phyloP scores from a whole-genome alignment of 2,888 invertebrate species.

The Vesta saturnalis region DNA sequence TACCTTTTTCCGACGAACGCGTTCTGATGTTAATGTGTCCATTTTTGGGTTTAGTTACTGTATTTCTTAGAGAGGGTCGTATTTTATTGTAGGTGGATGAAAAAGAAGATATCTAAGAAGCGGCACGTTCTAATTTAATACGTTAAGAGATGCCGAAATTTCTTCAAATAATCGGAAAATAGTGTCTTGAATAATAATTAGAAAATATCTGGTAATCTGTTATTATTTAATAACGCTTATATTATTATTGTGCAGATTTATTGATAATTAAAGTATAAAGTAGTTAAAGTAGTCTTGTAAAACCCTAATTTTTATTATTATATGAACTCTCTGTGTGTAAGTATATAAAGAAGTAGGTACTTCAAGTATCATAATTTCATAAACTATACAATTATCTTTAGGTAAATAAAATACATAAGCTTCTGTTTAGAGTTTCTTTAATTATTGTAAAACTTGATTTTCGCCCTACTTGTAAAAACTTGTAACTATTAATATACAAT shows the following conservation, averaged over 20 bases:
- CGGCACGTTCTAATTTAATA: conserved; percentile 1
- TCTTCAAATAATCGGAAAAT: neutral
- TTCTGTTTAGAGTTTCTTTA: conserved; percentile 1
- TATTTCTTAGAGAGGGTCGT: conserved; percentile 31
- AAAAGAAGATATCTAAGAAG: conserved; percentile 24
- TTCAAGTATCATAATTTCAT: conserved; percentile 13
- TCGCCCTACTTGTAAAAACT: neutral
- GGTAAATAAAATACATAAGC: neutral
- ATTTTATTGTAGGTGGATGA: conserved; percentile 31
- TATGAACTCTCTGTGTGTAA: neutral
- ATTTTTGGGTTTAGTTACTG: conserved; percentile 28
- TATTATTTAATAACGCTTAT: conserved; percentile 4
- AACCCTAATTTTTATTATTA: conserved; percentile 15
- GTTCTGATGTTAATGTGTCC: conserved; percentile 18
- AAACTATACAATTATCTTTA: neutral
- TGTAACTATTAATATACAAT: neutral
- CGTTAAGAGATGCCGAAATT: neutral
- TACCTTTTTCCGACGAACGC: conserved; percentile 36
- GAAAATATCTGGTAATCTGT: neutral
- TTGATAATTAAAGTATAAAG: neutral
- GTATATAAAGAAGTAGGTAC: conserved; percentile 12
- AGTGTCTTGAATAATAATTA: neutral
- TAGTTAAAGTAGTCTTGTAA: conserved; percentile 11
- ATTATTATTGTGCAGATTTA: conserved; percentile 9
- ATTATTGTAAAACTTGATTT: too few relatives aligned